These are phyloP conservation scores for Puffinus mauretanicus DNA, from an alignment of 2,113 vertebrate species.

Conservation along the genomic window DNA sequence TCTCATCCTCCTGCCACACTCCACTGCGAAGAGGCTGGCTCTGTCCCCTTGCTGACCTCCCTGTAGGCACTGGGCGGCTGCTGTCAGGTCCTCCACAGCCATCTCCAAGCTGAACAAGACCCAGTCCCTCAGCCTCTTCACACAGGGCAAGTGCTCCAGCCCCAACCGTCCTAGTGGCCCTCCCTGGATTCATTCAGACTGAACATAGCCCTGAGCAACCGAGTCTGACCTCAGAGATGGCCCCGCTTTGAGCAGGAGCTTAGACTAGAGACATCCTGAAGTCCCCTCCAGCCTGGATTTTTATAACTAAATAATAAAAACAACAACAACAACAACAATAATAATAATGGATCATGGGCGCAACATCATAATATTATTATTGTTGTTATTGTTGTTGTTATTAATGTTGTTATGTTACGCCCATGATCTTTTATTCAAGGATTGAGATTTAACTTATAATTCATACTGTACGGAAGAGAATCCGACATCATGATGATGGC, in stretches of 20 bases:
- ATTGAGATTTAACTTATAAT: neutral
- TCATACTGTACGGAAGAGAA: neutral
- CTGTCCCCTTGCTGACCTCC: neutral
- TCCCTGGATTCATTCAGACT: neutral
- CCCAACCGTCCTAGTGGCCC: neutral
- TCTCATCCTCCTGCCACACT: neutral
- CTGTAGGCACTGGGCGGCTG: neutral
- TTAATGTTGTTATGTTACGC: neutral
- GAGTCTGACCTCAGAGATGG: neutral
- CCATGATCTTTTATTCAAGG: neutral
- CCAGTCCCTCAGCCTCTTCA: neutral
- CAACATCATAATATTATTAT: neutral
- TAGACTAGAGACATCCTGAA: neutral
- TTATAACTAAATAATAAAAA: neutral
- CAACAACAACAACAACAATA: neutral
- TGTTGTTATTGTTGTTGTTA: neutral
- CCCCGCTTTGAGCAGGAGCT: neutral
- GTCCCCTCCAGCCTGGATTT: neutral
- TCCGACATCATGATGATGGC: neutral
- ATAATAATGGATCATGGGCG: neutral
- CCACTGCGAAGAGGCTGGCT: accelerated
- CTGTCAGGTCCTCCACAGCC: neutral
- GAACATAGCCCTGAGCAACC: neutral
- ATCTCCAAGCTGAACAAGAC: neutral
- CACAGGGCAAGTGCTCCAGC: neutral